These are phyloP conservation scores for Myotis davidii DNA, from an alignment of 2,113 vertebrate species.

Conservation along the genomic window DNA sequence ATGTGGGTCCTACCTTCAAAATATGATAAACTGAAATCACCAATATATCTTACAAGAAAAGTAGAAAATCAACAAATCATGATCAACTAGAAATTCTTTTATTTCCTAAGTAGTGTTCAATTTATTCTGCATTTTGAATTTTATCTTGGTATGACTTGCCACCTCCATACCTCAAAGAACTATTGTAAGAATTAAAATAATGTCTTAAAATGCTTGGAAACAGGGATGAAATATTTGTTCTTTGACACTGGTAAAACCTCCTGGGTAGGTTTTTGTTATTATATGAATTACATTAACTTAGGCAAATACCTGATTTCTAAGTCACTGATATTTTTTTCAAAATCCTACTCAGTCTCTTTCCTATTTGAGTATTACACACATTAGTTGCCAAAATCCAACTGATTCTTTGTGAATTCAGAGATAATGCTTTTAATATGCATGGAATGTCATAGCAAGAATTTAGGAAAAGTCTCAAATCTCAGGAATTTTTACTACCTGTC, in stretches of 20 bases:
- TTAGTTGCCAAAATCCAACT: background rate
- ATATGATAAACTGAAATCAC: background rate
- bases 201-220: conserved; percentile 58
- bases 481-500: background rate
- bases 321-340: conserved; percentile 52
- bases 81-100: background rate
- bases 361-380: background rate
- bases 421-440: background rate
- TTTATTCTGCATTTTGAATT: conserved; percentile 43
- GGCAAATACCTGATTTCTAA: conserved; percentile 64
- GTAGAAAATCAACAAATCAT: background rate
- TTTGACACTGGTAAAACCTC: conserved; percentile 54
- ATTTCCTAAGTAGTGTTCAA: background rate
- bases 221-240: conserved; percentile 62
- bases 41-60: background rate
- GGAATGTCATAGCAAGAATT: background rate
- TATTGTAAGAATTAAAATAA: conserved; percentile 59
- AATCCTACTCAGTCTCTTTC: background rate
- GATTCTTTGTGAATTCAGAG: background rate
- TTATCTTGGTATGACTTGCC: conserved; percentile 60
- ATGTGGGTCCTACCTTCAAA: background rate
- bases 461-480: conserved; percentile 6
- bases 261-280: conserved; percentile 55
- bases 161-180: conserved; percentile 61
- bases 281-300: conserved; percentile 42